A percentile compares a stretch with the other conserved stretches of the same genome.
These are phyloP conservation scores for Myrmecophaga tridactyla DNA, from an alignment of 2,113 vertebrate species.

Conservation along the genomic window DNA sequence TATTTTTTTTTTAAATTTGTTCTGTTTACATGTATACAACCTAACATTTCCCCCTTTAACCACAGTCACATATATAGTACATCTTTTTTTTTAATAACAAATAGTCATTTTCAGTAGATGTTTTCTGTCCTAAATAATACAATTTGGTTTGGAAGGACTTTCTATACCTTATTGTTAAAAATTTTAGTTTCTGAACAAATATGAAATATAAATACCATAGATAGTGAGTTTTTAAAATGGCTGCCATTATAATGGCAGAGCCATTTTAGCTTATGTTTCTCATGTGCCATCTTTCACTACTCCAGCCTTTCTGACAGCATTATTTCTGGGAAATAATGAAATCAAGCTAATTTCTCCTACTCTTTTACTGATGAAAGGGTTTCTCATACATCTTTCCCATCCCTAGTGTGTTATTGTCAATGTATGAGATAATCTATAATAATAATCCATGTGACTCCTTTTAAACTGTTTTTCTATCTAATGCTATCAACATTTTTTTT, in stretches of 20 bases:
- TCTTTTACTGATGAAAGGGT: not conserved
- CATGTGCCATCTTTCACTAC: not conserved
- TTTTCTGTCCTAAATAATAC: slow-evolving; percentile 30
- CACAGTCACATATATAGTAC: too few relatives aligned
- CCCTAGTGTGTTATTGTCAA: not conserved
- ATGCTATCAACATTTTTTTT: not conserved
- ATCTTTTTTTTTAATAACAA: slow-evolving; percentile 30
- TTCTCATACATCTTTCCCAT: not conserved
- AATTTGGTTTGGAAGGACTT: slow-evolving; percentile 32
- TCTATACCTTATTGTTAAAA: not conserved
- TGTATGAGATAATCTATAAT: not conserved
- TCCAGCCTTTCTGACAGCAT: not conserved
- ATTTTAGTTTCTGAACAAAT: not conserved
- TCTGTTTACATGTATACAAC: too few relatives aligned
- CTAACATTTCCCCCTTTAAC: too few relatives aligned
- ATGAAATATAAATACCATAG: not conserved
- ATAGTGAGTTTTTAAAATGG: not conserved
- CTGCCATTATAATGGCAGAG: not conserved
- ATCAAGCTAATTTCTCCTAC: slow-evolving; percentile 18
- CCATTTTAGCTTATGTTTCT: not conserved
- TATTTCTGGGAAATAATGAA: slow-evolving; percentile 49
- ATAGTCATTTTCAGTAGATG: not conserved
- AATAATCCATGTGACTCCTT: not conserved
- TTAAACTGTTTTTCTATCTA: slow-evolving; percentile 4
- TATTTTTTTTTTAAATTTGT: too few relatives aligned